A percentile compares a stretch with the other conserved stretches of the same genome.
phyloP scores from a whole-genome alignment of 23 tunicate species.

The Trididemnum clinides region DNA sequence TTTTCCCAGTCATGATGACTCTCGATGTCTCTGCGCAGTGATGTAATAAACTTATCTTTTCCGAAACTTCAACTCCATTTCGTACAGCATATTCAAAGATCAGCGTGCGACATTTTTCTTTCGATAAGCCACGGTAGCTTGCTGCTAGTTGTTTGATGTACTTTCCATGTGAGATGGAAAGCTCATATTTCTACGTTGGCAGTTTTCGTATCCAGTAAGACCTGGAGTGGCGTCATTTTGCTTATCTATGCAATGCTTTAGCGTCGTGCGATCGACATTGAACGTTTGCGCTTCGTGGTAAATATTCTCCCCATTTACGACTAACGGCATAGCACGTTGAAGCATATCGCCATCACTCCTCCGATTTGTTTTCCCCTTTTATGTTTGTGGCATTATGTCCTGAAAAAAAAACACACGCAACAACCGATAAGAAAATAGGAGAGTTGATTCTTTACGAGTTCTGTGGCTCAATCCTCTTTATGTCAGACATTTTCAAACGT shows the following conservation, averaged over 20 bases:
- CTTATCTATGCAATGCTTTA: background rate
- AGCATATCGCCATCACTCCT: background rate
- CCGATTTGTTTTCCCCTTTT: background rate
- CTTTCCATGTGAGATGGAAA: background rate
- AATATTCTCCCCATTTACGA: background rate
- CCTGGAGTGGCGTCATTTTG: background rate
- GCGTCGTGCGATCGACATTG: background rate
- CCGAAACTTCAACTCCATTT: no score
- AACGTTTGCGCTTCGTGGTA: background rate
- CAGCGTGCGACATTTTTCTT: background rate
- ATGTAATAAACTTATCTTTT: no score
- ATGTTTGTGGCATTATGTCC: background rate
- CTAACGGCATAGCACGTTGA: background rate
- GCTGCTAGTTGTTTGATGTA: background rate
- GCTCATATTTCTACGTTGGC: background rate
- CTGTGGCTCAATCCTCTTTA: background rate
- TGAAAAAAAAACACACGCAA: background rate
- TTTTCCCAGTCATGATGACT: background rate
- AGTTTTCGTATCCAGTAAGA: background rate
- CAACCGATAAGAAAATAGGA: background rate
- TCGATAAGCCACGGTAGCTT: constrained; percentile 1
- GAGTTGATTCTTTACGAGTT: background rate
- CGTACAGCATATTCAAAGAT: background rate
- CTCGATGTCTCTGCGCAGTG: background rate
- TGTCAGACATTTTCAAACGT: background rate